Conservation (phyloP, 2,797 vertebrate species). For the Peromyscus melanophrys region DNA sequence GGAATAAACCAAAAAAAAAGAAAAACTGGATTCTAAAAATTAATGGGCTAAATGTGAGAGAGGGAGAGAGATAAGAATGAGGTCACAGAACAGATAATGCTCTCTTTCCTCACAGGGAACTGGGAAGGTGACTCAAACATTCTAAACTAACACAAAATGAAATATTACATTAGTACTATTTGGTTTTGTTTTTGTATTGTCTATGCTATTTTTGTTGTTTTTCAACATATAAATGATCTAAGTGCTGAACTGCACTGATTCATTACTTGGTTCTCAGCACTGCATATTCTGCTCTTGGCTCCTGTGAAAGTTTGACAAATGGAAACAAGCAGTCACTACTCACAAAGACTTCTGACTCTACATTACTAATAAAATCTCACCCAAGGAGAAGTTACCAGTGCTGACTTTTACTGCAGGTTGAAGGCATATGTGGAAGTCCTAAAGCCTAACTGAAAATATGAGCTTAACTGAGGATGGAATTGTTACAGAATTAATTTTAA, state of each 20-base stretch:
- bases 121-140: background rate
- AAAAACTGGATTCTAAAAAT: background rate
- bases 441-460: background rate
- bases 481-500: background rate
- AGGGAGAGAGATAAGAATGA: background rate
- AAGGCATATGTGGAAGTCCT: background rate
- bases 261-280: background rate
- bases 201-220: background rate
- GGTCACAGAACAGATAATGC: background rate
- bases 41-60: background rate
- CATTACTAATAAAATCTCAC: background rate
- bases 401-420: background rate
- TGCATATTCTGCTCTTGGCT: background rate
- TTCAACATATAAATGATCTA: slow-evolving; percentile 18
- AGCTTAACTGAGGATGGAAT: background rate
- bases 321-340: background rate
- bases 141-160: background rate
- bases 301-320: background rate
- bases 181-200: background rate
- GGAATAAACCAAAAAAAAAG: background rate
- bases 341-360: background rate
- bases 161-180: background rate
- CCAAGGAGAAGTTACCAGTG: background rate
- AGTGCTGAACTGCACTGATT: background rate
- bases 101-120: background rate